Base-by-base conservation (phyloP, 2,888 invertebrate genomes). In the Eucera pruinosa region DNA sequence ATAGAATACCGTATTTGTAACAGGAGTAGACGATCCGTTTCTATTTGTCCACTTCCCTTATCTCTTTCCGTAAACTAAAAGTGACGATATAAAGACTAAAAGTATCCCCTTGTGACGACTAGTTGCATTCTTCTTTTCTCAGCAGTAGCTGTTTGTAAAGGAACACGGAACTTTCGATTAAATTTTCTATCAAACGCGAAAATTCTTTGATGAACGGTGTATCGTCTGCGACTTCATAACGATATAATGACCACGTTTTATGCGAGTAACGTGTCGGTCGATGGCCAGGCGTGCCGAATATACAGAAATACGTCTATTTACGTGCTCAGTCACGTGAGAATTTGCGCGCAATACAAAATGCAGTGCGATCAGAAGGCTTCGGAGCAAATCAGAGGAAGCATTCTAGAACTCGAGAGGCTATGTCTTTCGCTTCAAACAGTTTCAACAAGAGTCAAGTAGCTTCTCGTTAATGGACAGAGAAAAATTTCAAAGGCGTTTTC, bases 271-370 rank as follows among this genome's bases (percentile, higher is more conserved):
- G 76, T 52, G 36, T 36, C 57, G 57, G 50, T 27, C 27, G 55
- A 11, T 23, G 23, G 48, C 39, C 20, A 41, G 27, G 18, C 11
- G 5, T 23, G 41, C 58, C n/a, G n/a, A n/a, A n/a, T n/a, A n/a
- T 30, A 30, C 61, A 57, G 43, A 61, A 65, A 74, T 65, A 55
- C 43, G 65, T 55, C 69, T 60, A 69, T 69, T 78, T 57, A 61
- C 61, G 60, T 73, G 73, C 55, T 48, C 67, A 66, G 69, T 81
- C 81, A 78, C 81, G 78, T 36, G 78, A 71, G 65, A 78, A 65
- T 69, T 69, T 25, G n/a, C 58, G 43, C 45, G 43, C 43, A n/a
- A 45, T 52, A 52, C 36, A 45, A 72, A 60, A 64, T 30, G 27
- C 33, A 7, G 30, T n/a, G n/a, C n/a, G n/a, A n/a, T n/a, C n/a